Conservation (phyloP, 1,140 invertebrate species). For the Melanaphis sacchari region DNA sequence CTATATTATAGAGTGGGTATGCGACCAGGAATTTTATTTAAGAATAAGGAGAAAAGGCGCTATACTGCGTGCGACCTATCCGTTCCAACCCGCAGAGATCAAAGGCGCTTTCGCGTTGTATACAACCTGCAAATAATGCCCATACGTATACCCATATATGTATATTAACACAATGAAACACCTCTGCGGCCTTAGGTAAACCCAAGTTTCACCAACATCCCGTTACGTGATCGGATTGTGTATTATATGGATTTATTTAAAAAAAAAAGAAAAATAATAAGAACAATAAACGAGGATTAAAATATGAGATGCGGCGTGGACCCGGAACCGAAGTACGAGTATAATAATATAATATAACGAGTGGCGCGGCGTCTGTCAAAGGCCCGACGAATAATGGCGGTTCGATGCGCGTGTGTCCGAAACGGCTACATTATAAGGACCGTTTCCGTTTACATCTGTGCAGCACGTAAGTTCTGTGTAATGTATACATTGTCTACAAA, state of each 20-base stretch:
- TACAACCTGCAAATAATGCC: no score
- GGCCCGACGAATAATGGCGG: not conserved
- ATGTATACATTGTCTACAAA: not conserved
- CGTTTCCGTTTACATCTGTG: not conserved
- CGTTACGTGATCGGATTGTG: not conserved
- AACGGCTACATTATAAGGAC: not conserved
- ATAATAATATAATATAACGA: not conserved
- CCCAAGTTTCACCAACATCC: not conserved
- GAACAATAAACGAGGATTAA: not conserved
- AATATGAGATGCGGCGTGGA: not conserved
- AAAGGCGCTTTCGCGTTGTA: constrained; percentile 15
- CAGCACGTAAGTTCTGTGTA: not conserved
- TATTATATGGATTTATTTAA: not conserved
- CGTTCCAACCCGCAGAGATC: constrained; percentile 21
- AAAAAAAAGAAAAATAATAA: not conserved
- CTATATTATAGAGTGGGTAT: not conserved
- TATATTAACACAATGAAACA: not conserved
- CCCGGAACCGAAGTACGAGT: not conserved
- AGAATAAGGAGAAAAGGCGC: constrained; percentile 26
- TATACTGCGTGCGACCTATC: not conserved
- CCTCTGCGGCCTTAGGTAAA: not conserved
- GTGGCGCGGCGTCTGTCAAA: not conserved
- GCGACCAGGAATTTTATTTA: not conserved
- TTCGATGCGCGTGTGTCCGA: not conserved
- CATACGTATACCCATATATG: not conserved